These are phyloP conservation scores for Ophion ventricosus DNA, from an alignment of 2,888 invertebrate species.

Conservation along the genomic window DNA sequence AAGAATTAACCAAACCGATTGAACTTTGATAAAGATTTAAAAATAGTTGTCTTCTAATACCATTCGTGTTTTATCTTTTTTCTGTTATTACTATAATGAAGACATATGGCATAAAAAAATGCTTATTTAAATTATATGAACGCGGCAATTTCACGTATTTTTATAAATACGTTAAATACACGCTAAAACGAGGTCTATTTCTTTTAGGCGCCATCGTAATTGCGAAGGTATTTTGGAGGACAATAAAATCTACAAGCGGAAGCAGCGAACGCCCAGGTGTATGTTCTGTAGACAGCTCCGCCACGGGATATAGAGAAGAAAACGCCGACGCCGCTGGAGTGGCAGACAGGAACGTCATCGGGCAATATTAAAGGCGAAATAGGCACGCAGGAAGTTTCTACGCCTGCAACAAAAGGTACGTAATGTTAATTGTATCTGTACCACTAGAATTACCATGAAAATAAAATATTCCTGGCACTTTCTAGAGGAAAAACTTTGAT, in stretches of 20 bases:
- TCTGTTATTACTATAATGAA: no score
- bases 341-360: neutral
- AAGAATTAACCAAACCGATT: neutral
- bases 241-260: neutral
- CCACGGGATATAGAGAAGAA: neutral
- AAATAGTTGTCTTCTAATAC: no score
- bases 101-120: no score
- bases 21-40: no score
- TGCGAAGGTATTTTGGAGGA: neutral
- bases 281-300: neutral
- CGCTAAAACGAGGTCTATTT: neutral
- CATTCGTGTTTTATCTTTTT: no score
- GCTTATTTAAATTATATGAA: no score
- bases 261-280: neutral
- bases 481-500: no score
- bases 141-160: no score
- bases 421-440: neutral
- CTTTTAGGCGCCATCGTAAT: neutral
- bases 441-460: no score
- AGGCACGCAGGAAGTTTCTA: neutral
- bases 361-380: neutral
- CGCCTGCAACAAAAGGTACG: slow-evolving; percentile 1
- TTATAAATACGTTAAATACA: neutral
- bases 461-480: no score
- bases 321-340: neutral